Conservation (phyloP, 1,140 invertebrate species). For the Homarus americanus region DNA sequence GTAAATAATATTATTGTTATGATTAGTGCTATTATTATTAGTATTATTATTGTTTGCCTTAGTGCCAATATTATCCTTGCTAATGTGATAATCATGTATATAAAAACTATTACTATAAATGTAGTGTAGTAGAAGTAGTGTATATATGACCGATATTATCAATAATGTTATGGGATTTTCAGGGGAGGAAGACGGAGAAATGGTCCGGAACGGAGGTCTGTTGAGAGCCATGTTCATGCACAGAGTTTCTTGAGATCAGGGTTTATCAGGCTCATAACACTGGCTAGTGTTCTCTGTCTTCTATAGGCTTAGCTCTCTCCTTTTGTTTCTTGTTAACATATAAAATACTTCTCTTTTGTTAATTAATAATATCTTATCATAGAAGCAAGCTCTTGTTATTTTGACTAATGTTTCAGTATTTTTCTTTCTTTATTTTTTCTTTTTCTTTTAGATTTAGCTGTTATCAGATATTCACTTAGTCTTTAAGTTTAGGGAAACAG, state of each 20-base stretch:
- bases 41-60: constrained; percentile 33
- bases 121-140: constrained; percentile 38
- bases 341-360: too few species aligned
- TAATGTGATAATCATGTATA: constrained; percentile 27
- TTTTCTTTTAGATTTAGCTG: too few species aligned
- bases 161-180: constrained; percentile 62
- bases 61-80: constrained; percentile 24
- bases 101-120: constrained; percentile 16
- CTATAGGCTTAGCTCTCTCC: too few species aligned
- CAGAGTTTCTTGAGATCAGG: constrained; percentile 18
- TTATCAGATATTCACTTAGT: too few species aligned
- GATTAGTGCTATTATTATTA: constrained; percentile 7
- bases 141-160: constrained; percentile 47
- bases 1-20: neutral
- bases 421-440: too few species aligned
- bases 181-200: constrained; percentile 56
- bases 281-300: too few species aligned
- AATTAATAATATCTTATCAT: too few species aligned
- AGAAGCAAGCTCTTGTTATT: too few species aligned
- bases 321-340: too few species aligned
- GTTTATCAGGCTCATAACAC: neutral
- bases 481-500: too few species aligned
- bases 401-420: too few species aligned
- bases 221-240: constrained; percentile 34
- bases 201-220: constrained; percentile 64